A percentile compares a stretch with the other conserved stretches of the same genome.
Evolutionary conservation across 2,888 invertebrate species (phyloP).

Genomic region (Galerucella calmariensis): DNA sequence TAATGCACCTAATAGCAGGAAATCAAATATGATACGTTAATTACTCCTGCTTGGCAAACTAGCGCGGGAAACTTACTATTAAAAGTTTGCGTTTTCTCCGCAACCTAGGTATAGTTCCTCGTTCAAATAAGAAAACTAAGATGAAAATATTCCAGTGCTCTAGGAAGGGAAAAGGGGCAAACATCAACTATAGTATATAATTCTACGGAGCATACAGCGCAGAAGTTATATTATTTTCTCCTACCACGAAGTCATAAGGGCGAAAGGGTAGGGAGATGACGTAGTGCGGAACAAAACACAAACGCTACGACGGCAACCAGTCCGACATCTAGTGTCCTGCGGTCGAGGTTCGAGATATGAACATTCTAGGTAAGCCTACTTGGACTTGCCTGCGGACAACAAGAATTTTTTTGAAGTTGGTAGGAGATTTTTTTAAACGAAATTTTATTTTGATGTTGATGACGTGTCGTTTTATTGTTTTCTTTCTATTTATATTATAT

Average conservation of each 20-base stretch:
- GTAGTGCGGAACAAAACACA: constrained; percentile 66
- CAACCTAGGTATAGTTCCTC: not conserved
- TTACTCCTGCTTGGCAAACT: constrained; percentile 9
- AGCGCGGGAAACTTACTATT: constrained; percentile 21
- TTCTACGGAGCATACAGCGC: constrained; percentile 17
- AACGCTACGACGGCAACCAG: constrained; percentile 53
- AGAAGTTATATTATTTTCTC: constrained; percentile 36
- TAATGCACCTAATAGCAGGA: not conserved
- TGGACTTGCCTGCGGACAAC: constrained; percentile 40
- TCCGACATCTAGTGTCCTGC: constrained; percentile 65
- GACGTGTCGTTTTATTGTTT: constrained; percentile 9
- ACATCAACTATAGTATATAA: not conserved
- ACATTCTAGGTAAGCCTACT: constrained; percentile 65
- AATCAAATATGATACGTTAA: not conserved
- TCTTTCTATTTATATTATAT: not conserved
- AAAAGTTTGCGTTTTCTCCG: not conserved
- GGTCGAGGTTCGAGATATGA: constrained; percentile 66
- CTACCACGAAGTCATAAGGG: constrained; percentile 35
- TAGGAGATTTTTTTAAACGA: constrained; percentile 28
- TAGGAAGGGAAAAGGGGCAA: constrained; percentile 1
- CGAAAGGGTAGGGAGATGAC: constrained; percentile 54
- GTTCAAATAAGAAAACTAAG: constrained; percentile 1
- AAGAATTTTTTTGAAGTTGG: constrained; percentile 30
- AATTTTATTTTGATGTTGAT: constrained; percentile 17
- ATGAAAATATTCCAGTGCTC: not conserved